Evolutionary conservation across 2,113 vertebrate genomes (phyloP), one percentile per base, ranked within the genome.

Genomic region (Gambusia affinis): DNA sequence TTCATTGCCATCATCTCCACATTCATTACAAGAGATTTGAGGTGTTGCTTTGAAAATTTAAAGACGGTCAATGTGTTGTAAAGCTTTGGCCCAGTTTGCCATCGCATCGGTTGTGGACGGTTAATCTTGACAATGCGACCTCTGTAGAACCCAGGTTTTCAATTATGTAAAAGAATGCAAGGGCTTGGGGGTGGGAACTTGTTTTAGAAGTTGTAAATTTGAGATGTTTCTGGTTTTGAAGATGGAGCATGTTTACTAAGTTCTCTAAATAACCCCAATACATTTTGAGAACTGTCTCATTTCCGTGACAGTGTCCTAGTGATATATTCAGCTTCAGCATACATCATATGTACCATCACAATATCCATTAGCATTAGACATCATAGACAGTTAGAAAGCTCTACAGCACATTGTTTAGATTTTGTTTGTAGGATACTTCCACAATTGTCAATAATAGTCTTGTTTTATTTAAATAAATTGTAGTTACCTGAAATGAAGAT

Each of bases 401-500:
- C 72, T 44, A 70, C 62, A 71, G 27, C 68, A 47, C 27, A 81
- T 73, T 70, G 47, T 61, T 71, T 12, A 3, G 22, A 57, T 79
- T 31, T 44, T 63, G 72, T 19, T 35, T 82, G 70, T 80, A 70
- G n/a, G 33, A 80, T 79, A 66, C 69, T 79, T 69, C 47, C 35
- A 37, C 35, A 37, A 37, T 37, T 37, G 35, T 89, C 85, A 89
- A 51, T 88, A 72, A 39, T 64, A 69, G 54, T 77, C 64, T 51
- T 74, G 76, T 80, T 73, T 82, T 86, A 73, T 87, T 70, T 75
- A 60, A 89, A 88, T 89, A 88, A 92, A 92, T 24, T n/a, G 2
- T 61, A 1, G 54, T 83, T 83, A 83, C 62, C 69, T 80, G 60
- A 75, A 78, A 60, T 60, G 0, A 29, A 27, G 19, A n/a, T 42